Percentiles rank a stretch among this genome's conserved stretches.
These are phyloP conservation scores for Chelonus formosanus DNA, from an alignment of 2,888 invertebrate genomes.

Conservation along the genomic window DNA sequence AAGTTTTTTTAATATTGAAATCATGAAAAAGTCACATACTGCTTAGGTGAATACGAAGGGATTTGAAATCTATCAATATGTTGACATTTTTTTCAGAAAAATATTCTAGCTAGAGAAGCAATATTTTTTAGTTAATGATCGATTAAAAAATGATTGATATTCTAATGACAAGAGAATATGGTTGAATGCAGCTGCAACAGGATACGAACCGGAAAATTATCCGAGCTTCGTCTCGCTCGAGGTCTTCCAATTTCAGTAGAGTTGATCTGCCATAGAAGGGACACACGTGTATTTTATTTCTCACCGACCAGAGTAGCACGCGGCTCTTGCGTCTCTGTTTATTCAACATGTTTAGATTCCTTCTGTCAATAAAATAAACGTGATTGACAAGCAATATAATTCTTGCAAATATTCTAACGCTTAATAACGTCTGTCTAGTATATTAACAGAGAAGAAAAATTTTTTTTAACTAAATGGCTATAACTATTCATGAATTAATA, in stretches of 20 bases:
- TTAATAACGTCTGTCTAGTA: too few relatives aligned
- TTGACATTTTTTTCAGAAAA: background rate
- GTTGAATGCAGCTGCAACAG: slow-evolving; percentile 31
- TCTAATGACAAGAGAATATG: background rate
- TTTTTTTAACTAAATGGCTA: too few relatives aligned
- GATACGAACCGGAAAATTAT: slow-evolving; percentile 45
- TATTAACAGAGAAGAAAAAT: too few relatives aligned
- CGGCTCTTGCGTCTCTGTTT: slow-evolving; percentile 7
- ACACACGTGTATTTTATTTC: slow-evolving; percentile 24
- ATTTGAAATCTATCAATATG: background rate
- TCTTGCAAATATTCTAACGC: too few relatives aligned
- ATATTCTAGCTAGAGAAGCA: background rate
- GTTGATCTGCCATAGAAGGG: slow-evolving; percentile 37
- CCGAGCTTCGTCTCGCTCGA: slow-evolving; percentile 42
- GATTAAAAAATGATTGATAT: slow-evolving; percentile 17
- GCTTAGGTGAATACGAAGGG: background rate
- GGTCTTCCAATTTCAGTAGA: slow-evolving; percentile 38
- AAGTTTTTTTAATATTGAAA: too few relatives aligned
- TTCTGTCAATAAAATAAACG: too few relatives aligned
- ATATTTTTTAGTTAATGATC: slow-evolving; percentile 1
- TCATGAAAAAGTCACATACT: too few relatives aligned
- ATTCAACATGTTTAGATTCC: too few relatives aligned
- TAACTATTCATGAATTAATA: too few relatives aligned
- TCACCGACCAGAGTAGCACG: slow-evolving; percentile 27
- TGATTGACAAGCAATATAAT: too few relatives aligned